Conservation (phyloP, 2,113 vertebrate species). For the Tringa solitaria region DNA sequence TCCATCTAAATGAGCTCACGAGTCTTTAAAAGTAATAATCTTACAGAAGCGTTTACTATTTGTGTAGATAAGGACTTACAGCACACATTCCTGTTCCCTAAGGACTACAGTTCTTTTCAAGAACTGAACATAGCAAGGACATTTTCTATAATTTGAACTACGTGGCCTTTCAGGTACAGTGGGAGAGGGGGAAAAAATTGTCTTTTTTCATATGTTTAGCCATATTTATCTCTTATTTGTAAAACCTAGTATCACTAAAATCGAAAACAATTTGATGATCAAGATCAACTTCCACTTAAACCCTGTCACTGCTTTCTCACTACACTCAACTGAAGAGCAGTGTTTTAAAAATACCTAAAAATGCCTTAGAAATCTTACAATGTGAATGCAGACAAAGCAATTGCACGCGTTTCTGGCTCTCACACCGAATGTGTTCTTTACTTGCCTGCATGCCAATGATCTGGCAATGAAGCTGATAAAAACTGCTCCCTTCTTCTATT, state of each 20-base stretch:
- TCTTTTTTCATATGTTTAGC: neutral
- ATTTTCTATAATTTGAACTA: neutral
- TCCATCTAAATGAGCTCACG: neutral
- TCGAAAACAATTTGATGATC: neutral
- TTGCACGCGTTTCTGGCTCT: fast-evolving
- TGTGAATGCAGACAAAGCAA: neutral
- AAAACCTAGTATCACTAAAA: neutral
- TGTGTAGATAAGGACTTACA: neutral
- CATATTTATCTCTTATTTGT: neutral
- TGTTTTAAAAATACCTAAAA: too few species aligned
- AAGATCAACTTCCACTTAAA: neutral
- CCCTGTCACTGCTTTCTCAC: neutral
- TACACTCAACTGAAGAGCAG: too few species aligned
- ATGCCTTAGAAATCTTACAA: neutral
- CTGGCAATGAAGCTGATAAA: neutral
- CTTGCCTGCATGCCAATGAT: neutral
- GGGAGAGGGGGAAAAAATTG: neutral
- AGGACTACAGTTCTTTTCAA: neutral
- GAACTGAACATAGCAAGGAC: neutral
- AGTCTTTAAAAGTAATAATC: neutral
- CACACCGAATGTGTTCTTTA: too few species aligned
- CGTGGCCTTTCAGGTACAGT: neutral
- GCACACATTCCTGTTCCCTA: neutral
- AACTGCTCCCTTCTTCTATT: neutral
- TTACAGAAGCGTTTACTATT: neutral